Evolutionary conservation across 53 echinoderm and acorn worm genomes (phyloP).

Genomic region (Henricia sp.): DNA sequence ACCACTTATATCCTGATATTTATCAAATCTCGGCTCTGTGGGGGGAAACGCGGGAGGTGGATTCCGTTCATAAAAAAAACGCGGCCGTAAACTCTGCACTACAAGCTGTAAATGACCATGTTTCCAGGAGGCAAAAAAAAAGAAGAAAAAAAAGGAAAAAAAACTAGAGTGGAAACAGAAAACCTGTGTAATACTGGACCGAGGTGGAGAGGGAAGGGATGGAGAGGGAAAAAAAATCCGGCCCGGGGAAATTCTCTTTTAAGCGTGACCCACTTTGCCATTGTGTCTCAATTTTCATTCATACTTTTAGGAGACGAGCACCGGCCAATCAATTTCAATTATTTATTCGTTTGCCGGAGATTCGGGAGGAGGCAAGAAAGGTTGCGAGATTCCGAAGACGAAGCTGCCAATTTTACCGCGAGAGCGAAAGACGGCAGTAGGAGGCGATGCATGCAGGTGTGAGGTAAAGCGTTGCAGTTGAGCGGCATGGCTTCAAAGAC

Average conservation of each 20-base stretch:
- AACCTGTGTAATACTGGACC: constrained; percentile 11
- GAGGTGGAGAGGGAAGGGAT: background rate
- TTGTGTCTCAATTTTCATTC: constrained; percentile 47
- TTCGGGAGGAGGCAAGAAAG: background rate
- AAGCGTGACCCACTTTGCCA: constrained; percentile 40
- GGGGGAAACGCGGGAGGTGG: constrained; percentile 6
- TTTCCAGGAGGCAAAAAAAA: no score
- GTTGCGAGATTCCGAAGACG: background rate
- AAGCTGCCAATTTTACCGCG: background rate
- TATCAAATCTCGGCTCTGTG: background rate
- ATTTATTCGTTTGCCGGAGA: constrained; percentile 46
- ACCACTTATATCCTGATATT: constrained; percentile 25
- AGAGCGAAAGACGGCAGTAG: background rate
- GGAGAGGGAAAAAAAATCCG: background rate
- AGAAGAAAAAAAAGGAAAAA: no score
- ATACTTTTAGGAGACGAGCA: constrained; percentile 11
- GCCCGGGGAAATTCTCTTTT: constrained; percentile 8
- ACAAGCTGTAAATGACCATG: no score
- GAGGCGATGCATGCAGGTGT: background rate
- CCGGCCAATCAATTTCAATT: constrained; percentile 61
- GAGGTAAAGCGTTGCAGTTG: constrained; percentile 18
- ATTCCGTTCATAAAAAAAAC: background rate
- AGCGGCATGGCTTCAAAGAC: no score
- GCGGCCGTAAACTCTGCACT: background rate
- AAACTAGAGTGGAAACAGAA: background rate